Percentiles rank a stretch among this genome's conserved stretches.
Evolutionary conservation across 1,140 invertebrate species (phyloP).

Genomic region (Macrobrachium nipponense): DNA sequence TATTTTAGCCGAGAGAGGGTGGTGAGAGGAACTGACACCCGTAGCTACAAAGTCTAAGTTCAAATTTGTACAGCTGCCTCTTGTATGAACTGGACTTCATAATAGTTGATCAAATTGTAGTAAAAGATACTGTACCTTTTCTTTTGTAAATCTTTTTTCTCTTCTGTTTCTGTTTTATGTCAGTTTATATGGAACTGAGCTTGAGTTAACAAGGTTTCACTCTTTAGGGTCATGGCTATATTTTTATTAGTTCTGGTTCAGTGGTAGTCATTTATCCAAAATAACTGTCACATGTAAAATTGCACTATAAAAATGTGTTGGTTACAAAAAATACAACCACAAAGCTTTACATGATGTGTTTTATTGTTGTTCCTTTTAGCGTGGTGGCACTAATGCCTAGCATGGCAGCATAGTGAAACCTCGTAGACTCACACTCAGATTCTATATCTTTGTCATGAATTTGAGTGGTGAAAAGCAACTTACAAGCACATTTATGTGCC

Average conservation of each 20-base stretch:
- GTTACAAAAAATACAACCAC: slow-evolving; percentile 63
- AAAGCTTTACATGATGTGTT: slow-evolving; percentile 63
- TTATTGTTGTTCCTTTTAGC: slow-evolving; percentile 50
- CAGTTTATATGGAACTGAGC: slow-evolving; percentile 62
- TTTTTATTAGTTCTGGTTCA: slow-evolving; percentile 61
- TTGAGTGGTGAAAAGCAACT: slow-evolving; percentile 4
- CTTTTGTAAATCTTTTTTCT: slow-evolving; percentile 62
- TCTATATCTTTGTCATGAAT: slow-evolving; percentile 35
- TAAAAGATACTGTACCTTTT: slow-evolving; percentile 58
- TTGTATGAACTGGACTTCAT: slow-evolving; percentile 59
- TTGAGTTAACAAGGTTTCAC: slow-evolving; percentile 65
- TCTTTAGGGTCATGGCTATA: slow-evolving; percentile 63
- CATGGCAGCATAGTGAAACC: slow-evolving; percentile 58
- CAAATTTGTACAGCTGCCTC: slow-evolving; percentile 62
- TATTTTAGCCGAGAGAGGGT: slow-evolving; percentile 55
- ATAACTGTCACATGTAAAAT: slow-evolving; percentile 61
- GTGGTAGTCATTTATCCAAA: slow-evolving; percentile 56
- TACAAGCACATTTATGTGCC: neutral
- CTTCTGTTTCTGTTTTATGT: slow-evolving; percentile 54
- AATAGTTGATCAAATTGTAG: slow-evolving; percentile 64
- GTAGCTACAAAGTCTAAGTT: slow-evolving; percentile 62
- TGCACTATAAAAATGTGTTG: slow-evolving; percentile 59
- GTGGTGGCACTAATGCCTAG: slow-evolving; percentile 19
- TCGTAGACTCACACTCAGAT: slow-evolving; percentile 53
- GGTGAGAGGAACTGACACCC: slow-evolving; percentile 51